Evolutionary conservation across 2,888 invertebrate genomes (phyloP).

Genomic region (Caenorhabditis japonica): DNA sequence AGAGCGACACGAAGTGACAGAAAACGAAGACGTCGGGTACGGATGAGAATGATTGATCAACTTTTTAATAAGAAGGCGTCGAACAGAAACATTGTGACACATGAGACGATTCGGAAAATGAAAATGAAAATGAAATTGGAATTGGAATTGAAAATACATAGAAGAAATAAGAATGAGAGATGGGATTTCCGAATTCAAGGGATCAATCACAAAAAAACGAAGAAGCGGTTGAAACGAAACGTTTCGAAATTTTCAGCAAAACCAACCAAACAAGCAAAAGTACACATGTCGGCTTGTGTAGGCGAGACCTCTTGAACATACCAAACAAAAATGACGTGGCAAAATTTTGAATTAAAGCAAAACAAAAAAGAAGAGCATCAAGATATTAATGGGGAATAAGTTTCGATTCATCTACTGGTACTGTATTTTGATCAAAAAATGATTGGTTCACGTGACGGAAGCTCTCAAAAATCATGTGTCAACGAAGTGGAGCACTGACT

Average conservation of each 20-base stretch:
- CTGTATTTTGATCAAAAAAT: neutral
- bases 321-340: too few species aligned
- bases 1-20: neutral
- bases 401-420: conserved; percentile 5
- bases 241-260: too few species aligned
- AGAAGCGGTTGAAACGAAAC: too few species aligned
- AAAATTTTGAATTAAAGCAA: too few species aligned
- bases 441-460: conserved; percentile 41
- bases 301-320: too few species aligned
- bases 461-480: conserved; percentile 51
- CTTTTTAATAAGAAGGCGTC: conserved; percentile 43
- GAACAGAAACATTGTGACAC: conserved; percentile 1
- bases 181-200: too few species aligned
- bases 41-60: conserved; percentile 48
- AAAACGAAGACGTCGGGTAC: too few species aligned
- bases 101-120: conserved; percentile 3
- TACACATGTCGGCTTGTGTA: too few species aligned
- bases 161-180: neutral
- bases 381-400: neutral
- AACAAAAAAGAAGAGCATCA: neutral
- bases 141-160: conserved; percentile 9
- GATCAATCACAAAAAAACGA: too few species aligned
- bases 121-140: conserved; percentile 19
- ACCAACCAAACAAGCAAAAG: too few species aligned
- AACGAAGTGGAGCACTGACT: conserved; percentile 13